phyloP scores from a whole-genome alignment of 1,140 invertebrate genomes.

The Stegodyphus mimosarum region DNA sequence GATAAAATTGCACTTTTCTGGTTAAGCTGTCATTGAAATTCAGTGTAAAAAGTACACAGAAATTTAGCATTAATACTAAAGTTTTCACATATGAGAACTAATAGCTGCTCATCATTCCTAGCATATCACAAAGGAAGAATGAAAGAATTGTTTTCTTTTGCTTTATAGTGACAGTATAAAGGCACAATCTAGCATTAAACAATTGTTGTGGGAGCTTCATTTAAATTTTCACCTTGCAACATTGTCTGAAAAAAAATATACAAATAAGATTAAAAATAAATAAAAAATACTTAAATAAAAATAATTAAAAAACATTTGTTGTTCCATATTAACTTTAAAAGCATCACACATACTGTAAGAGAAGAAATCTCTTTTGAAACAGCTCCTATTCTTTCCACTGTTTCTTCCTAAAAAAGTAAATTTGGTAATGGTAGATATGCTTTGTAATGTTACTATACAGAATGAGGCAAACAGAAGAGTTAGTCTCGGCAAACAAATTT shows the following conservation, averaged over 20 bases:
- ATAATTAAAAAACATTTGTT: background rate
- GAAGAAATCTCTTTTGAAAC: conserved; percentile 47
- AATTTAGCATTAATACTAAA: background rate
- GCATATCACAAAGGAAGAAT: no score
- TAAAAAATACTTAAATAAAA: background rate
- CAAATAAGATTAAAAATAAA: background rate
- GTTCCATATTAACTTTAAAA: background rate
- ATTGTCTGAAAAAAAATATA: conserved; percentile 22
- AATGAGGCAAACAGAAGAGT: background rate
- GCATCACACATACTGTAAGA: conserved; percentile 27
- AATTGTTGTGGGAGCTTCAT: conserved; percentile 40
- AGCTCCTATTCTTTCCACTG: conserved; percentile 34
- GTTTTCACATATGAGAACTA: background rate
- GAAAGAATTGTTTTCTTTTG: no score
- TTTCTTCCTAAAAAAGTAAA: conserved; percentile 17
- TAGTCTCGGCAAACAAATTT: no score
- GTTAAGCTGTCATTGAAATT: background rate
- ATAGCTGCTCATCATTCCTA: background rate
- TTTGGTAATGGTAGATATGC: background rate
- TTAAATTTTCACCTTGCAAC: conserved; percentile 43
- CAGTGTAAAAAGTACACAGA: background rate
- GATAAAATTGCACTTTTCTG: background rate
- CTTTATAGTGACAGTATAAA: background rate
- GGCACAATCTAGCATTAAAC: conserved; percentile 18
- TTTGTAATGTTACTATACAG: background rate